These are phyloP conservation scores for Peromyscus leucopus DNA, from an alignment of 2,113 vertebrate genomes.

Conservation along the genomic window DNA sequence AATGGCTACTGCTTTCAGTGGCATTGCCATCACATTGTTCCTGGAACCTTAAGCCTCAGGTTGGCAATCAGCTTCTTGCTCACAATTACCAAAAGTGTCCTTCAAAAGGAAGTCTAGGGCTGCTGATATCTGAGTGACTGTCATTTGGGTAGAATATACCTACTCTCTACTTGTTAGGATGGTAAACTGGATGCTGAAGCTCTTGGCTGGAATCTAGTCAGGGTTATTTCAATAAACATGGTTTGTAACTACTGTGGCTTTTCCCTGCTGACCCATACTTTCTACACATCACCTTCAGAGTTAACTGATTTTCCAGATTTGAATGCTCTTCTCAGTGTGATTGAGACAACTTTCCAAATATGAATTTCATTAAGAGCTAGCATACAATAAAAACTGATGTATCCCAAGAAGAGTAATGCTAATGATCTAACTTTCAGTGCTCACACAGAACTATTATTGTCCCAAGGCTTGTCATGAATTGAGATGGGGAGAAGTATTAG, in stretches of 20 bases:
- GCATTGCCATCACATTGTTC: background rate
- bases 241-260: background rate
- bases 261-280: background rate
- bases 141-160: background rate
- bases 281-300: background rate
- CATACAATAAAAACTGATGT: background rate
- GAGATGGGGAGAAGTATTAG: background rate
- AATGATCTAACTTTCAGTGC: background rate
- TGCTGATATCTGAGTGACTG: background rate
- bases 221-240: background rate
- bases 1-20: background rate
- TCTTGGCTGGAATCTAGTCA: background rate
- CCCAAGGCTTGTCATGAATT: background rate
- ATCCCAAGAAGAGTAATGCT: background rate
- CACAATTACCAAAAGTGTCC: background rate
- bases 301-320: background rate
- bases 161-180: background rate
- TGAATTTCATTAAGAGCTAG: background rate
- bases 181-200: background rate
- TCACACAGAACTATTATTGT: background rate
- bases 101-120: background rate
- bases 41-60: background rate
- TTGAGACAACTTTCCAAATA: conserved; percentile 22
- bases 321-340: background rate
- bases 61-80: background rate